These are phyloP conservation scores for Phoxinus phoxinus DNA, from an alignment of 2,113 vertebrate species.

Conservation along the genomic window DNA sequence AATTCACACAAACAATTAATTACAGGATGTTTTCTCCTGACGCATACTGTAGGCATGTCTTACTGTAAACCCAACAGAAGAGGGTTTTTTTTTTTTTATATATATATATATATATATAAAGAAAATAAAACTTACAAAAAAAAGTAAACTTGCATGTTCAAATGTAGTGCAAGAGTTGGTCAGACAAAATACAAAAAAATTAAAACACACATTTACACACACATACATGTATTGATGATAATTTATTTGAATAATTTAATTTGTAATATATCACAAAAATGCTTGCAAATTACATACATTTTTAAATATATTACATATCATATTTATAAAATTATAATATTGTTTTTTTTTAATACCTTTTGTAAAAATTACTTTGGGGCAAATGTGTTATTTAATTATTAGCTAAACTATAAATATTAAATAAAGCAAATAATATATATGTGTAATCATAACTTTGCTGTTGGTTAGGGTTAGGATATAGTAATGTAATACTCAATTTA, in stretches of 20 bases:
- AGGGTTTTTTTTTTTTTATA: neutral
- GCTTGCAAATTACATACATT: no score
- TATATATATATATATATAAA: no score
- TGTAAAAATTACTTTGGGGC: no score
- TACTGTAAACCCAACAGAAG: neutral
- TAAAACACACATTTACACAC: neutral
- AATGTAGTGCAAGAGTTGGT: neutral
- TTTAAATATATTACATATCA: no score
- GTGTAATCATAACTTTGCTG: neutral
- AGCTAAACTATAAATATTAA: neutral
- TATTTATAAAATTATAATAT: no score
- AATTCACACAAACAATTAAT: constrained; percentile 27
- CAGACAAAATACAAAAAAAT: neutral
- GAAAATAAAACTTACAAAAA: neutral
- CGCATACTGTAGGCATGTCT: neutral
- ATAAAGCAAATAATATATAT: neutral
- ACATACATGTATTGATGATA: no score
- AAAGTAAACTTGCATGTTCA: neutral
- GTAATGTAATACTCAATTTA: neutral
- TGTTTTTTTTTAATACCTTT: no score
- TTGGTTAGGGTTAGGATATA: neutral
- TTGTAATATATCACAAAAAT: no score
- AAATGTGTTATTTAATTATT: neutral
- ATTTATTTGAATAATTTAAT: no score
- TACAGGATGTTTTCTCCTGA: constrained; percentile 11